These are phyloP conservation scores for Holcopasites calliopsidis DNA, from an alignment of 1,140 invertebrate genomes.

Conservation along the genomic window DNA sequence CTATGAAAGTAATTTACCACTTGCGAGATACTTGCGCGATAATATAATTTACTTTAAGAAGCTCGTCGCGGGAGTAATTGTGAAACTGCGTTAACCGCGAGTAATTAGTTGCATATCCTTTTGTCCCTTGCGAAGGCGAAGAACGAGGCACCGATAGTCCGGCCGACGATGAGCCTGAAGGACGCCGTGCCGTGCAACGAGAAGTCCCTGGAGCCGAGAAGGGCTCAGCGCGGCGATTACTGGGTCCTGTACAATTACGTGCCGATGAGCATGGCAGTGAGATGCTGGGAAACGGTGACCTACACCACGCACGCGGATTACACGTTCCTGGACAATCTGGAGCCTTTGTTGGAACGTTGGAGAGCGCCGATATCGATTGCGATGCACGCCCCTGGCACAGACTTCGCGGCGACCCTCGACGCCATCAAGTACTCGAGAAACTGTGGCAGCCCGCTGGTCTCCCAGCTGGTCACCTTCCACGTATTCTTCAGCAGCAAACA, in stretches of 20 bases:
- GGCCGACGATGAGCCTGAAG: constrained; percentile 69
- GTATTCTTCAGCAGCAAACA: constrained; percentile 92
- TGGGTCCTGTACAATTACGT: constrained; percentile 96
- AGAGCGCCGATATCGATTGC: constrained; percentile 86
- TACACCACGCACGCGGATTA: constrained; percentile 96
- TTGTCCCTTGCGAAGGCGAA: constrained; percentile 29
- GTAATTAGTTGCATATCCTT: too few relatives aligned
- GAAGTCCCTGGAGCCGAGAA: constrained; percentile 82
- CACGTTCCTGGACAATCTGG: constrained; percentile 94
- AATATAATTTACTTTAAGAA: too few relatives aligned
- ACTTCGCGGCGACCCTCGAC: constrained; percentile 81
- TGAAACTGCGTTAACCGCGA: too few relatives aligned
- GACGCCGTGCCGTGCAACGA: constrained; percentile 84
- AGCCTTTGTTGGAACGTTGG: constrained; percentile 88
- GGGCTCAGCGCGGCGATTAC: constrained; percentile 90
- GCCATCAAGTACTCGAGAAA: constrained; percentile 82
- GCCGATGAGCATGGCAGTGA: constrained; percentile 73
- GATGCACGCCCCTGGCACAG: constrained; percentile 85
- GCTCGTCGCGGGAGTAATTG: too few relatives aligned
- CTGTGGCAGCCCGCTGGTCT: constrained; percentile 83
- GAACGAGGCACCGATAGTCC: constrained; percentile 6
- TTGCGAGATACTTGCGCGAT: too few relatives aligned
- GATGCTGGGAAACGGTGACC: constrained; percentile 92
- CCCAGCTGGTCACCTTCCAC: constrained; percentile 90
- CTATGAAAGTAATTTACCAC: too few relatives aligned